These are phyloP conservation scores for Chymomyza fuscimana DNA, from an alignment of 2,888 invertebrate genomes.

Conservation along the genomic window DNA sequence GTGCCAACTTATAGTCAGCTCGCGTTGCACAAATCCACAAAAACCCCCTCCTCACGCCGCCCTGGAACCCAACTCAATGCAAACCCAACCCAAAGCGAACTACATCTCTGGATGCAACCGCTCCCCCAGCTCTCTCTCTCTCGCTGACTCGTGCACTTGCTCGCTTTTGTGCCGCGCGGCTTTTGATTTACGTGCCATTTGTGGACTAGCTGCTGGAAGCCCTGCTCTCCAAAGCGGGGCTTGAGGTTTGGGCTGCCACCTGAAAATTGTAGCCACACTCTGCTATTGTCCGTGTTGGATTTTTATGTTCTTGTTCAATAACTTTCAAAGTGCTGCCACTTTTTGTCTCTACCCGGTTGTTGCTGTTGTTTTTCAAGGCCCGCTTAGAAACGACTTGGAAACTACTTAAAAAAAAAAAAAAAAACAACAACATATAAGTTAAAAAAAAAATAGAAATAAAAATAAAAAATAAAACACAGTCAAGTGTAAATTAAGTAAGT, in stretches of 20 bases:
- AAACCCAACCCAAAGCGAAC: no score
- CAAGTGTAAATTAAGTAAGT: conserved; percentile 70
- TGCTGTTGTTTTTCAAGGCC: conserved; percentile 11
- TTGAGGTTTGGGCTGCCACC: conserved; percentile 27
- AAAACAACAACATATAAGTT: neutral
- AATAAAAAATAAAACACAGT: conserved; percentile 35
- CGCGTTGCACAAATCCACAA: conserved; percentile 34
- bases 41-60: no score
- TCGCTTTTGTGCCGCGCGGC: conserved; percentile 1
- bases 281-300: conserved; percentile 45
- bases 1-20: conserved; percentile 49
- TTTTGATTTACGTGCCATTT: conserved; percentile 18
- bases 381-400: conserved; percentile 24
- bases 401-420: conserved; percentile 10
- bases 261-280: conserved; percentile 54
- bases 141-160: neutral
- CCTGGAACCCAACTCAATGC: no score
- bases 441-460: conserved; percentile 21
- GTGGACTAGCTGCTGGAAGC: neutral
- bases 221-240: neutral
- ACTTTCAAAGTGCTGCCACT: conserved; percentile 10
- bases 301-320: conserved; percentile 19
- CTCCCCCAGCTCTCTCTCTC: neutral
- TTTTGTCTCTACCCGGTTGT: neutral
- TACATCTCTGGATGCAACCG: neutral